Conservation (phyloP, 2,888 invertebrate genomes). For the Pristionchus arcanus region DNA sequence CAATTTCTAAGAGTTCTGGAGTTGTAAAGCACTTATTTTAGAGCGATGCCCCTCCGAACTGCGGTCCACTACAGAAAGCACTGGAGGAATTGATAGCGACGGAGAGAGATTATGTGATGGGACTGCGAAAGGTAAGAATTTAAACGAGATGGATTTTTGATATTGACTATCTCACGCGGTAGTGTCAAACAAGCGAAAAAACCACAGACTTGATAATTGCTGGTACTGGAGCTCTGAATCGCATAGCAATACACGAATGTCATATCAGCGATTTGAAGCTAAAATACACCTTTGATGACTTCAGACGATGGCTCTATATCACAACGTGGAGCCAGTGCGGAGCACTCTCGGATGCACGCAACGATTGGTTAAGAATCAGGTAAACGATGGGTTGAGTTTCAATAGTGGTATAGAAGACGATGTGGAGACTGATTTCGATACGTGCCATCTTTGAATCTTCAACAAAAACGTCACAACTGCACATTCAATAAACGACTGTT, state of each 20-base stretch:
- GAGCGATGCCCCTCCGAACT: background rate
- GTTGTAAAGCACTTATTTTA: background rate
- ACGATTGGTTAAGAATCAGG: conserved; percentile 44
- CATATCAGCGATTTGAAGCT: too few species aligned
- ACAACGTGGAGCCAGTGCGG: conserved; percentile 24
- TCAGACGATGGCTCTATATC: conserved; percentile 44
- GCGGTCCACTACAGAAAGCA: conserved; percentile 55
- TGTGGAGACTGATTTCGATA: background rate
- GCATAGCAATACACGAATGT: too few species aligned
- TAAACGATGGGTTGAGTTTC: background rate
- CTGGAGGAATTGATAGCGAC: conserved; percentile 66
- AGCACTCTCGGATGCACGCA: conserved; percentile 49
- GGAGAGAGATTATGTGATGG: conserved; percentile 68
- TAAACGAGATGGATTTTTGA: too few species aligned
- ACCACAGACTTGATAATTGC: too few species aligned
- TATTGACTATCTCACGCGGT: too few species aligned
- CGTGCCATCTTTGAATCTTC: background rate
- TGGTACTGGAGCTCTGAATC: too few species aligned
- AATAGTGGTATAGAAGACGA: background rate
- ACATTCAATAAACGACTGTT: background rate
- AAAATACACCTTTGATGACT: background rate
- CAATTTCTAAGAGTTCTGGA: background rate
- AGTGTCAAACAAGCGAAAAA: too few species aligned
- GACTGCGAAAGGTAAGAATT: conserved; percentile 65
- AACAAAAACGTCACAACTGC: background rate